Evolutionary conservation across 2,797 vertebrate species (phyloP), one percentile per base, ranked within the genome.

Genomic region (Halcyon badia): DNA sequence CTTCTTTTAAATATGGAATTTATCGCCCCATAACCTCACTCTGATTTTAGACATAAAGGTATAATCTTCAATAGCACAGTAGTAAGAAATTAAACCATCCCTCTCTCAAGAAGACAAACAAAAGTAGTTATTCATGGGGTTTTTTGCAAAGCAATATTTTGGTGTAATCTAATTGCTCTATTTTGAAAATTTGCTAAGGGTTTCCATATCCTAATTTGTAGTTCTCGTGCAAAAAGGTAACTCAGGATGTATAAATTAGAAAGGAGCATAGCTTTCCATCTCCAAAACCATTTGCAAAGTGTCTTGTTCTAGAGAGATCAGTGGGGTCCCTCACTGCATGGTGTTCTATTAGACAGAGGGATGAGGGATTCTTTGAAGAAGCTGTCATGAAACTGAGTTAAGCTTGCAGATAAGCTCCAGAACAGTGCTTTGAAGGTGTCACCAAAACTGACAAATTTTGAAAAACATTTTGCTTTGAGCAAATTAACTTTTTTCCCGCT

Each of bases 261-360:
- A 68, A 58, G 9, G 4, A 66, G 3, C 6, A 24, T 6, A n/a
- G 3, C 8, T 68, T 81, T 84, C 13, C 15, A 28, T 14, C 28
- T 60, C 31, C 39, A 42, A 83, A 80, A 37, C 4, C 11, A 3
- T 49, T 71, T 58, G 15, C 39, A 42, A 73, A 71, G 9, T 4
- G 0, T 11, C 10, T 24, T 56, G 26, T 6, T 60, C 56, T 57
- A 22, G 26, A 52, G 17, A 57, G 13, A n/a, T 1, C 11, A 39
- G 6, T 17, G 22, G 6, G 8, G 8, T 44, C 8, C 2, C 24
- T 79, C 72, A n/a, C 16, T 58, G 1, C 3, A 6, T 1, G 1
- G 16, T 41, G 5, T 18, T 69, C 6, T 19, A 10, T n/a, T 48
- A 25, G 7, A 11, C 9, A 64, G 11, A 9, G 62, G 7, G 7